A percentile compares a stretch with the other conserved stretches of the same genome.
Evolutionary conservation across 2,113 vertebrate species (phyloP).

Genomic region (Bos javanicus): DNA sequence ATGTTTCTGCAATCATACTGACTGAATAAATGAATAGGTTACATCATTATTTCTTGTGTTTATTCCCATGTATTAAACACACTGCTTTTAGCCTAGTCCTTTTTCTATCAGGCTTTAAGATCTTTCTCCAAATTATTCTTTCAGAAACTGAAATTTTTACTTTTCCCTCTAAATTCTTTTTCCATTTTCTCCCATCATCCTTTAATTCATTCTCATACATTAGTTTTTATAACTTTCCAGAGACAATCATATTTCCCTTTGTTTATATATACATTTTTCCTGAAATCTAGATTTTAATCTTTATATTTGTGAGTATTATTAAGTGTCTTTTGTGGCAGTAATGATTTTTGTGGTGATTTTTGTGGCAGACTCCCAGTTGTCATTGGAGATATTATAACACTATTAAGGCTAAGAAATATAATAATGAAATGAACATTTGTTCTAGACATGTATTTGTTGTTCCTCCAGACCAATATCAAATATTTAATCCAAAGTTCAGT

Average conservation of each 20-base stretch:
- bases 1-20: conserved; percentile 17
- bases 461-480: conserved; percentile 2
- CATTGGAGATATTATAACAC: not conserved
- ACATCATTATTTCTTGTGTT: conserved; percentile 28
- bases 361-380: not conserved
- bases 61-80: not conserved
- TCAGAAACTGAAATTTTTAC: not conserved
- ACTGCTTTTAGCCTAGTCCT: not conserved
- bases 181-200: not conserved
- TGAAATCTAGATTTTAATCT: conserved; percentile 12
- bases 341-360: conserved; percentile 30
- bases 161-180: not conserved
- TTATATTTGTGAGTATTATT: conserved; percentile 7
- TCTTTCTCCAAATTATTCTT: conserved; percentile 3
- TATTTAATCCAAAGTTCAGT: not conserved
- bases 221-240: conserved; percentile 5
- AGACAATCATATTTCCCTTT: not conserved
- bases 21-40: not conserved
- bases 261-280: not conserved
- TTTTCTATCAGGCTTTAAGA: conserved; percentile 29
- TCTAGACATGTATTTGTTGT: not conserved
- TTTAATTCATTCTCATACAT: conserved; percentile 40
- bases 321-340: not conserved
- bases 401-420: not conserved
- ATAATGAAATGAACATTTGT: conserved; percentile 22